A percentile compares a stretch with the other conserved stretches of the same genome.
Evolutionary conservation across 37 sponge, comb jelly and placozoan species (phyloP).

Genomic region (Amphimedon queenslandica): DNA sequence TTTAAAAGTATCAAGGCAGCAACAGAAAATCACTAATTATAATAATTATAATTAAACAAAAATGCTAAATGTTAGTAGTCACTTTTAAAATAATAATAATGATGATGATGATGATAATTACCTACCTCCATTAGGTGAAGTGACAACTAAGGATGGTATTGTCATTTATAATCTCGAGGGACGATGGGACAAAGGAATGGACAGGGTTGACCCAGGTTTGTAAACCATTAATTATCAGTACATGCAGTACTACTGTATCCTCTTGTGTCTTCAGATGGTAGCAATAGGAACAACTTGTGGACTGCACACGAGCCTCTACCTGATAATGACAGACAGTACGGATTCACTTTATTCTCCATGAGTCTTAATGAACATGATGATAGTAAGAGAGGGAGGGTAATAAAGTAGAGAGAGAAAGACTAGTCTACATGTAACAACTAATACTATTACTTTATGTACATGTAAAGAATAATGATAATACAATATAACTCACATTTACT

Average conservation of each 20-base stretch:
- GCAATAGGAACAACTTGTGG: slow-evolving; percentile 53
- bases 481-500: too few relatives aligned
- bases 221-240: too few relatives aligned
- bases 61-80: too few relatives aligned
- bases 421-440: background rate
- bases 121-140: background rate
- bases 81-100: too few relatives aligned
- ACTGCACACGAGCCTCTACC: slow-evolving; percentile 40
- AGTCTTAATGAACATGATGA: slow-evolving; percentile 77
- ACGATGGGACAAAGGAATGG: slow-evolving; percentile 77
- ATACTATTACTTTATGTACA: background rate
- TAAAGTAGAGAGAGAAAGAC: too few relatives aligned
- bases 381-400: slow-evolving; percentile 10
- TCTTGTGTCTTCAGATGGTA: slow-evolving; percentile 17
- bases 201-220: slow-evolving; percentile 15
- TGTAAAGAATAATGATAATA: background rate
- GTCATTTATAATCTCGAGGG: slow-evolving; percentile 61
- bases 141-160: background rate
- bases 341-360: slow-evolving; percentile 87
- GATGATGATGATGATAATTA: background rate
- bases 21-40: too few relatives aligned
- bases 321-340: slow-evolving; percentile 72
- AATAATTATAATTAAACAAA: too few relatives aligned
- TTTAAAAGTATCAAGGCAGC: background rate
- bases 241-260: background rate